Evolutionary conservation across 2,888 invertebrate species (phyloP), one percentile per base, ranked within the genome.

Genomic region (Meliscaeva auricollis): DNA sequence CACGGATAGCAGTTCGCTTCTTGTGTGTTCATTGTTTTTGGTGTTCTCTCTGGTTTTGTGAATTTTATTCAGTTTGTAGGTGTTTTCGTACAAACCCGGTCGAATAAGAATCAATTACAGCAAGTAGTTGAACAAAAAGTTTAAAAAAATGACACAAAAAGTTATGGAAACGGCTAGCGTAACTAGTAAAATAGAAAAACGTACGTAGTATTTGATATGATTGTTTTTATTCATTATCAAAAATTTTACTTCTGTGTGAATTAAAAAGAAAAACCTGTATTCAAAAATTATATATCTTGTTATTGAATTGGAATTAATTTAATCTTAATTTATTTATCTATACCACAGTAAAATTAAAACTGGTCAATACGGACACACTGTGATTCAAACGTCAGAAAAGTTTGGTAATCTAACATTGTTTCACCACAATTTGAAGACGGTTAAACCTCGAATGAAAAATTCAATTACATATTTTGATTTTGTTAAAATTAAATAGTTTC

Each of bases 1-100:
- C 73, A 68, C 54, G 54, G 9, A 26, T 48, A 56, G 32, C 11
- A 22, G 54, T 60, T 6, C 17, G 35, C 35, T 35, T 35, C 17
- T 15, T 26, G 46, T 11, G 46, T 11, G 8, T 30, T 30, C 26
- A 22, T 54, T 30, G 11, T 58, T 22, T 17, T 75, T 26, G 35
- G 58, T 58, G 11, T 9, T 58, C 8, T 50, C 52, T 60, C 1
- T 62, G 44, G 3, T 62, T 58, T 3, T 1, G 58, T 13, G 38
- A n/a, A 58, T 3, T 60, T 41, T n/a, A 26, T n/a, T 41, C 9
- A 30, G 62, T 64, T 9, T 64, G 7, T 13, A 17, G 30, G 30
- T 30, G 46, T 17, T 15, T 46, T 7, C 4, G 62, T 6, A 1
- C 15, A 30, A 22, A 0, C n/a, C 15, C 9, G 6, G 11, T 41